Evolutionary conservation across 2,888 invertebrate species (phyloP), one percentile per base, ranked within the genome.

Genomic region (Panopea generosa): DNA sequence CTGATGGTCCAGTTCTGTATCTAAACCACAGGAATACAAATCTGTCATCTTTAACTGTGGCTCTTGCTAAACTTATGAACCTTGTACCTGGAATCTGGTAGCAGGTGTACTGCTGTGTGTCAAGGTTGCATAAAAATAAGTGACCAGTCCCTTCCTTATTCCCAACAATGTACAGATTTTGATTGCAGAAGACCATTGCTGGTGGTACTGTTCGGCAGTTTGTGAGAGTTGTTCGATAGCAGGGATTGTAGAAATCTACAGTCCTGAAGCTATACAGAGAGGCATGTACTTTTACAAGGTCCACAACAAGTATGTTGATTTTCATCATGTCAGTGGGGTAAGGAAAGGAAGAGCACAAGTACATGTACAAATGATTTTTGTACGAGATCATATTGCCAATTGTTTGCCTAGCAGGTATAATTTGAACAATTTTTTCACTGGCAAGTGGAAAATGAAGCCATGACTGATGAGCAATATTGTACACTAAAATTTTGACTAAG

Each of bases 251-350:
- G 67, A 85, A 86, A 65, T 90, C 89, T 7, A 87, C 80, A 6
- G 90, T 90, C 45, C 87, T 77, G 66, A 91, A 91, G 9, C 89
- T 90, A 68, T 90, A 88, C 27, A 91, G 72, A 2, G 85, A 79
- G 11, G 88, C 88, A 55, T 89, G 85, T 9, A 87, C 86, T 56
- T 89, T 88, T n/a, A 87, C 56, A 14, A 91, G 73, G 70, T 90
- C 90, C 14, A 90, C 77, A 4, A 86, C 88, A 40, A 91, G 82
- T 26, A 91, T 87, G 77, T 90, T 88, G 49, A 91, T 89, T 60
- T 89, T 89, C 65, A 89, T 82, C 88, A 91, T 89, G 66, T 91
- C 90, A 9, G 91, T 89, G 1, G 91, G 90, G 67, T 91, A 91
- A 2, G 91, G 91, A 63, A 91, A 89, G 38, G 88, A 89, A 26